phyloP scores from a whole-genome alignment of 2,888 invertebrate genomes.

The Heliconius ethilla region DNA sequence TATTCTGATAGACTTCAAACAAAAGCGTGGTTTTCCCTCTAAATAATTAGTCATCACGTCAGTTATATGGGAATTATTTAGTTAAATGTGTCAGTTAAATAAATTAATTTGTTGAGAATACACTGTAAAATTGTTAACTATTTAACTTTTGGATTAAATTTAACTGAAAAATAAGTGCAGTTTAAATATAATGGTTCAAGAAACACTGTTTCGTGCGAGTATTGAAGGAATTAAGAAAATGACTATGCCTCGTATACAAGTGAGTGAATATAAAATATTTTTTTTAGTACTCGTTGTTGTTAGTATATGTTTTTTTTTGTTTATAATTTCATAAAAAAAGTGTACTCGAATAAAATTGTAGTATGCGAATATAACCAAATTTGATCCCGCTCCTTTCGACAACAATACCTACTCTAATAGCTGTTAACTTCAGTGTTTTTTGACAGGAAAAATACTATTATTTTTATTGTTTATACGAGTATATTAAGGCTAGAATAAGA shows the following conservation, averaged over 20 bases:
- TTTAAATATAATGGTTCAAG: slow-evolving; percentile 35
- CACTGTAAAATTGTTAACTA: not conserved
- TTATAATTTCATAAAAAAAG: too few relatives aligned
- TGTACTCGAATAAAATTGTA: too few relatives aligned
- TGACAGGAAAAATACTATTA: not conserved
- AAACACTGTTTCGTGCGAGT: slow-evolving; percentile 36
- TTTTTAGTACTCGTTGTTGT: not conserved
- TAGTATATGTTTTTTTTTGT: too few relatives aligned
- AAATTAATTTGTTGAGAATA: not conserved
- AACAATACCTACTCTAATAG: not conserved
- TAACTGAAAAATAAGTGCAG: not conserved
- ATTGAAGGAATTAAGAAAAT: slow-evolving; percentile 37
- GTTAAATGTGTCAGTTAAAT: slow-evolving; percentile 20
- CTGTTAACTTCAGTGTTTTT: not conserved
- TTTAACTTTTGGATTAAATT: not conserved
- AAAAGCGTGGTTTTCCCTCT: slow-evolving; percentile 13
- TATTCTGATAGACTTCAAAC: slow-evolving; percentile 11
- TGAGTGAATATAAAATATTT: slow-evolving; percentile 4
- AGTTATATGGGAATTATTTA: not conserved
- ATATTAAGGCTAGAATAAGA: too few relatives aligned
- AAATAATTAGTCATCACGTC: slow-evolving; percentile 6
- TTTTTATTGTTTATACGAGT: too few relatives aligned
- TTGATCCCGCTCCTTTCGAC: not conserved
- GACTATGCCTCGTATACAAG: slow-evolving; percentile 33
- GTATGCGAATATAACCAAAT: not conserved